These are phyloP conservation scores for Morphnarchus princeps DNA, from an alignment of 2,113 vertebrate genomes.

Conservation along the genomic window DNA sequence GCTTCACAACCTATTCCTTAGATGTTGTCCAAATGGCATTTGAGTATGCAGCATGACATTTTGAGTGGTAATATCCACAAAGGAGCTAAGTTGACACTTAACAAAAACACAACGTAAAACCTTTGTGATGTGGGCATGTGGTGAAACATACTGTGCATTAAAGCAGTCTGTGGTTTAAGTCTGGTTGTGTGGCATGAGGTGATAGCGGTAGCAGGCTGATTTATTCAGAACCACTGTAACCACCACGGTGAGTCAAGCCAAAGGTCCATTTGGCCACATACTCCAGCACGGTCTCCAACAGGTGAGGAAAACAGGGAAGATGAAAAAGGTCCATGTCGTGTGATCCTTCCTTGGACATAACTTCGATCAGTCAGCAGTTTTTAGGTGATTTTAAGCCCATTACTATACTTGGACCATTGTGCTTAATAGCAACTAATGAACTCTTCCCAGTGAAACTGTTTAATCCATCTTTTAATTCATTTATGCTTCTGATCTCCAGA, in stretches of 20 bases:
- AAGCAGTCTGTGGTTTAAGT: background rate
- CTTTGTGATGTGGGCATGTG: background rate
- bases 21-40: background rate
- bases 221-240: background rate
- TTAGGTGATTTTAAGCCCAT: background rate
- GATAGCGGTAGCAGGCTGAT: background rate
- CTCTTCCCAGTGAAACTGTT: background rate
- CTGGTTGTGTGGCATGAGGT: background rate
- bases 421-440: background rate
- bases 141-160: background rate
- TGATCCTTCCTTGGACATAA: background rate
- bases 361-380: background rate
- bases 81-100: background rate
- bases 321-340: background rate
- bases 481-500: background rate
- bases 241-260: background rate
- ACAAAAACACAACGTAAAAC: background rate
- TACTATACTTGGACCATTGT: background rate
- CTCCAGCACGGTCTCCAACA: background rate
- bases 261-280: background rate
- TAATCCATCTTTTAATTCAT: background rate
- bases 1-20: background rate
- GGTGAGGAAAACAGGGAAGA: background rate
- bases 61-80: background rate
- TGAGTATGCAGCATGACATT: fast-evolving